Conservation (phyloP, 1,140 invertebrate genomes). For the Neomicropteryx cornuta region DNA sequence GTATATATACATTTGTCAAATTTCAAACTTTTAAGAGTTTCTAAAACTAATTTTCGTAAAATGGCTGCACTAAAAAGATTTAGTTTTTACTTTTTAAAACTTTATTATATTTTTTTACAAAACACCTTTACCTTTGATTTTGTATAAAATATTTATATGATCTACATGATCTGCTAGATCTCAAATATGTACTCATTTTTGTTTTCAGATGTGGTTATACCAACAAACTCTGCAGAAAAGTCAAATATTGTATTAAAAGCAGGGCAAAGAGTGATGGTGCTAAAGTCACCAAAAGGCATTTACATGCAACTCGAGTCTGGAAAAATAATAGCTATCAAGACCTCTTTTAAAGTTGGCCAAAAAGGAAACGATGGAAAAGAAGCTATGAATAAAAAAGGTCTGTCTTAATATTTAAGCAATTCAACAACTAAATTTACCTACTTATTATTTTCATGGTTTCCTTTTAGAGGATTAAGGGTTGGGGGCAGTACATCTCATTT, state of each 20-base stretch:
- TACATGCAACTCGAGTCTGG: constrained; percentile 91
- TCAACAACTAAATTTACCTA: constrained; percentile 12
- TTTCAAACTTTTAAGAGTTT: not conserved
- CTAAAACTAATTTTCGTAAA: not conserved
- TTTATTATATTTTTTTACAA: no score
- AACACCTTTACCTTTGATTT: no score
- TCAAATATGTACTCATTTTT: not conserved
- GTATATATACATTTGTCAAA: no score
- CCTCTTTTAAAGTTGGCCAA: constrained; percentile 59
- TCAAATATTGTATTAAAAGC: constrained; percentile 80
- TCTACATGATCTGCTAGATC: not conserved
- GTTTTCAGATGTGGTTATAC: constrained; percentile 77
- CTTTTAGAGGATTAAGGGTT: constrained; percentile 3
- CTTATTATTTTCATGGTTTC: constrained; percentile 7
- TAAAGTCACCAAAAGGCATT: constrained; percentile 90
- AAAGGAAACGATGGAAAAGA: constrained; percentile 47
- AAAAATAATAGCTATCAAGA: constrained; percentile 92
- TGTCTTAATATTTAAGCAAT: constrained; percentile 3
- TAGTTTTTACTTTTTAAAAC: no score
- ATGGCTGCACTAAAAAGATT: not conserved
- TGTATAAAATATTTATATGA: not conserved
- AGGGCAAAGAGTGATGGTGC: constrained; percentile 85
- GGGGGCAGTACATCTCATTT: no score
- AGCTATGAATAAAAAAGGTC: constrained; percentile 34
- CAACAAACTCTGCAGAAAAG: constrained; percentile 79